These are phyloP conservation scores for Pavo muticus DNA, from an alignment of 2,113 vertebrate species.

Conservation along the genomic window DNA sequence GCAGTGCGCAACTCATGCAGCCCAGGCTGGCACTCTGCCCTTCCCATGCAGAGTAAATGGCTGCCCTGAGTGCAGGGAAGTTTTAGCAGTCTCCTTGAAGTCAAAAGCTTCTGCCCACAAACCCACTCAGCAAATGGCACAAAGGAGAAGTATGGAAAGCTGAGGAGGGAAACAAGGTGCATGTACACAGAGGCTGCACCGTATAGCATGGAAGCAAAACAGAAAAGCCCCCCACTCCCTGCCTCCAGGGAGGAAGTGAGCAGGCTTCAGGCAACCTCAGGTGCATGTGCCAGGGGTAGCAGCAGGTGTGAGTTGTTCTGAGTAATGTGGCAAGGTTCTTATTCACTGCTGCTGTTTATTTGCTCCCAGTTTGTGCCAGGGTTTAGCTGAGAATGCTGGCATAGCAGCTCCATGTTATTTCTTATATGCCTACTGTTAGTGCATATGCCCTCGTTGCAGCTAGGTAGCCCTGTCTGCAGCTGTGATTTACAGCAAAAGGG, in stretches of 20 bases:
- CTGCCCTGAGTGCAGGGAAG: accelerated
- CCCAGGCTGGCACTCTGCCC: neutral
- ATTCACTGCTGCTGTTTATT: neutral
- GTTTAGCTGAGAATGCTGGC: neutral
- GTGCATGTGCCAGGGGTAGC: neutral
- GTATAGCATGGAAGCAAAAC: neutral
- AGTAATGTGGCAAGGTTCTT: neutral
- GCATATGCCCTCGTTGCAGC: neutral
- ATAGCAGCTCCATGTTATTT: neutral
- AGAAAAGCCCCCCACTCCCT: neutral
- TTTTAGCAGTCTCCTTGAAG: neutral
- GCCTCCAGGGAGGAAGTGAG: neutral
- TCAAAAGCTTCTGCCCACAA: neutral
- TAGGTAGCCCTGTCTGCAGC: neutral
- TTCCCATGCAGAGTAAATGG: neutral
- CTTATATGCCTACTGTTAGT: neutral
- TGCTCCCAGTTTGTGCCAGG: neutral
- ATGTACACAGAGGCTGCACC: neutral
- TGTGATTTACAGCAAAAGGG: neutral
- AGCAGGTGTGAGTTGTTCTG: neutral
- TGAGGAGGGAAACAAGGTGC: neutral
- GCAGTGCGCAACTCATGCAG: neutral
- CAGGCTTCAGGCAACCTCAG: neutral
- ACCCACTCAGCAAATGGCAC: neutral
- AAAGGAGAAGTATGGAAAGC: neutral